A percentile compares a stretch with the other conserved stretches of the same genome.
These are phyloP conservation scores for Sebastes vulpes DNA, from an alignment of 2,797 vertebrate genomes.

Conservation along the genomic window DNA sequence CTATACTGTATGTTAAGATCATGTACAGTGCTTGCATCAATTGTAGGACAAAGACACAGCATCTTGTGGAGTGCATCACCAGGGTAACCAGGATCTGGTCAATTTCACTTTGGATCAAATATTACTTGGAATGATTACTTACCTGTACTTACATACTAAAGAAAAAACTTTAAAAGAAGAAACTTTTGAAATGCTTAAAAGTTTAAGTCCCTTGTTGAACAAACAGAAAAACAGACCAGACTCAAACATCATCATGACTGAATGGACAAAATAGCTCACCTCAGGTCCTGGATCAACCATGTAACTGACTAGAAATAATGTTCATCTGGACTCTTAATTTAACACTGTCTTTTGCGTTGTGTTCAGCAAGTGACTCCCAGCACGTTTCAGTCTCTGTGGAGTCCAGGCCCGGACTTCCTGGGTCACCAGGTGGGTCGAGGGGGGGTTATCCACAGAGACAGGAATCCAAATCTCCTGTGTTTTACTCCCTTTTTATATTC, in stretches of 20 bases:
- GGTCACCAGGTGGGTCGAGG: constrained; percentile 70
- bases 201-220: neutral
- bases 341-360: constrained; percentile 34
- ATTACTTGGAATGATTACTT: neutral
- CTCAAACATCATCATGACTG: neutral
- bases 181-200: neutral
- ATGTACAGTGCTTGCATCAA: neutral
- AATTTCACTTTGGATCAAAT: neutral
- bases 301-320: neutral
- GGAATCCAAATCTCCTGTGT: neutral
- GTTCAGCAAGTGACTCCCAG: constrained; percentile 58
- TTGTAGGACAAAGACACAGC: neutral
- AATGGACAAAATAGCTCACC: neutral
- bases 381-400: constrained; percentile 50
- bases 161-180: neutral
- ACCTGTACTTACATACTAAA: neutral
- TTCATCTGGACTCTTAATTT: neutral
- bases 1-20: neutral
- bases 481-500: neutral
- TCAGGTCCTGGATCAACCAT: neutral
- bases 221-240: neutral
- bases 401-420: constrained; percentile 46
- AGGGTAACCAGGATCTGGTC: neutral
- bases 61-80: neutral
- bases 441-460: constrained; percentile 1